phyloP scores from a whole-genome alignment of 2,888 invertebrate genomes.

The Macrosiphum euphorbiae region DNA sequence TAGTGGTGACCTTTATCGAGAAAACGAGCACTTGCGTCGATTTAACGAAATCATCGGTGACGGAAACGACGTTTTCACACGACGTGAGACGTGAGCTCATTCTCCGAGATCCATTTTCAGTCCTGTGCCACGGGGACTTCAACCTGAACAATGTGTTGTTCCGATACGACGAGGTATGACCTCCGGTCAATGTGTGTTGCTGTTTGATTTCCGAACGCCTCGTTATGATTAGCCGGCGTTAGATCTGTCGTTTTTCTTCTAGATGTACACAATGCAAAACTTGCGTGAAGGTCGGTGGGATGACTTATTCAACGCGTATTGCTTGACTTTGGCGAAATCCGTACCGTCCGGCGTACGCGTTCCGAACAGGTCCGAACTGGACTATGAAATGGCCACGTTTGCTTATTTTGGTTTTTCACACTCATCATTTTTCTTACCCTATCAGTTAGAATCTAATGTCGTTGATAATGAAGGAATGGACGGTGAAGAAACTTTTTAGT shows the following conservation, averaged over 20 bases:
- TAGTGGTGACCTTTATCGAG: background rate
- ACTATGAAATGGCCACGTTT: constrained; percentile 5
- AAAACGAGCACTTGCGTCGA: background rate
- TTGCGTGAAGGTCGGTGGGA: constrained; percentile 76
- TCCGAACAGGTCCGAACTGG: background rate
- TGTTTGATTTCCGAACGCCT: constrained; percentile 66
- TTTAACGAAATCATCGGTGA: background rate
- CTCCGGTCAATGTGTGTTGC: constrained; percentile 64
- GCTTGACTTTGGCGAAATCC: constrained; percentile 72
- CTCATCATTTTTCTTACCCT: constrained; percentile 65
- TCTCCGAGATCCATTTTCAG: constrained; percentile 66
- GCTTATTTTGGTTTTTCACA: constrained; percentile 63
- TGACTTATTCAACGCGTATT: constrained; percentile 76
- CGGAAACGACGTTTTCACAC: too few species aligned
- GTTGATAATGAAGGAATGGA: accelerated
- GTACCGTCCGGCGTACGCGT: background rate
- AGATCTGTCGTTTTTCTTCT: constrained; percentile 76
- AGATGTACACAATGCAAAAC: constrained; percentile 76
- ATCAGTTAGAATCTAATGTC: background rate
- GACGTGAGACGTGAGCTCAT: background rate
- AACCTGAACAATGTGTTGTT: constrained; percentile 67
- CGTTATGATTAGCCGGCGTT: constrained; percentile 74
- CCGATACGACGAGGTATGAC: constrained; percentile 63
- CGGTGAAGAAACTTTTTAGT: background rate
- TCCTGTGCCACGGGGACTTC: constrained; percentile 68